Evolutionary conservation across 2,113 vertebrate genomes (phyloP).

Genomic region (Myrmecobius fasciatus): DNA sequence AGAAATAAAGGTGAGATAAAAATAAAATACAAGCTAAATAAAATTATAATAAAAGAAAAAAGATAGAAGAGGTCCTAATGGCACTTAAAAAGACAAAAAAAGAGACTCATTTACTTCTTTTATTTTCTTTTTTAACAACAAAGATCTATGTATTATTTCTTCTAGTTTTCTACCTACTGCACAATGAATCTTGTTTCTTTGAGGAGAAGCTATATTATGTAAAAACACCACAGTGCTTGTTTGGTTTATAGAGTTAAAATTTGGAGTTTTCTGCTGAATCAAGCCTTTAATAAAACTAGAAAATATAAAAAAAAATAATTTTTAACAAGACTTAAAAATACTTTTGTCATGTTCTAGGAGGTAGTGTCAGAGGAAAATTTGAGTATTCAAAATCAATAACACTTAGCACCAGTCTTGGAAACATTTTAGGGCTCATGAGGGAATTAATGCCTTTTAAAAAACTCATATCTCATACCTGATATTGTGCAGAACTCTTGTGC

Average conservation of each 20-base stretch:
- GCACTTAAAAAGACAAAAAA: not conserved
- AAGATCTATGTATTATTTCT: constrained; percentile 64
- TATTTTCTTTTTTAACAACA: constrained; percentile 42
- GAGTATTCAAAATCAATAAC: not conserved
- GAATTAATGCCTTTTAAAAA: not conserved
- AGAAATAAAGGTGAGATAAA: not conserved
- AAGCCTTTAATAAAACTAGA: constrained; percentile 69
- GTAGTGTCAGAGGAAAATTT: constrained; percentile 10
- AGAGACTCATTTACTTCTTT: constrained; percentile 38
- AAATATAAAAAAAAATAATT: constrained; percentile 63
- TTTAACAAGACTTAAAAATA: constrained; percentile 56
- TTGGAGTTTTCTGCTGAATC: constrained; percentile 50
- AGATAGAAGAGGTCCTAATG: not conserved
- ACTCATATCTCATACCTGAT: not conserved
- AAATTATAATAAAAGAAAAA: not conserved
- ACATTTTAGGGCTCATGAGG: not conserved
- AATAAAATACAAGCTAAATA: not conserved
- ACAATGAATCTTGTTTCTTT: constrained; percentile 39
- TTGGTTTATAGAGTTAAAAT: constrained; percentile 45
- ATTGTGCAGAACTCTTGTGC: not conserved
- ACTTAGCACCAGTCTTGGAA: not conserved
- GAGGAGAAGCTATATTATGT: constrained; percentile 28
- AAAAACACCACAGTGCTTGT: constrained; percentile 61
- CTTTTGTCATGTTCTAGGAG: constrained; percentile 43
- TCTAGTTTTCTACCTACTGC: constrained; percentile 53